Base-by-base conservation (phyloP, 2,888 invertebrate species). In the Lissocephala sabroskyi region DNA sequence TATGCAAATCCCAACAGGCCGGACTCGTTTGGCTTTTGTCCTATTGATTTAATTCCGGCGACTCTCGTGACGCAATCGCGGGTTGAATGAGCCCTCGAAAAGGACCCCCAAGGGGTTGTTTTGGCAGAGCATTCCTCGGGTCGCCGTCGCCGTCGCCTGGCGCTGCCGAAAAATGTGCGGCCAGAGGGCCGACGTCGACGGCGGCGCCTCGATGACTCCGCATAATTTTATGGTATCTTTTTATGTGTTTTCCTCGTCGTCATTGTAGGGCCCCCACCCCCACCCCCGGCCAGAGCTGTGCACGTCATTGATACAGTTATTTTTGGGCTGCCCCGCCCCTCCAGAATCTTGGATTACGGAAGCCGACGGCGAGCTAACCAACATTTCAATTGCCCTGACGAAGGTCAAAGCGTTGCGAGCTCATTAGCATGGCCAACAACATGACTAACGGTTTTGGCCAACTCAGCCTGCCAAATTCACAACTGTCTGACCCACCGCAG, bases 1-100 rank as follows among this genome's bases (percentile, higher is more conserved):
- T 67, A 75, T 75, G 73, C 57, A 75, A 75, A 65, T 57, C 46
- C 43, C 57, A 23, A 23, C 23, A 23, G 23, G 23, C 32, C 32
- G 10, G n/a, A n/a, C n/a, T n/a, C n/a, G n/a, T n/a, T n/a, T n/a
- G n/a, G n/a, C n/a, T n/a, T n/a, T n/a, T 76, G 73, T 60, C 59
- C 70, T 71, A 71, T 71, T 76, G 71, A 71, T 71, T 76, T 73
- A 71, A 76, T 68, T 76, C 50, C 49, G 10, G 50, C 67, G 41
- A 52, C 18, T 49, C 44, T 41, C 67, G 70, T 73, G 71, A 73
- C 71, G 71, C 75, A 70, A 73, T 73, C 44, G 40, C 52, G 66
- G 75, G 76, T 71, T 71, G 71, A 66, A 74, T 58, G 68, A 54
- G 49, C 64, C 49, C 45, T 33, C 49, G 45, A 51, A 52, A 36